Base-by-base conservation (phyloP, 2,888 invertebrate species). In the Synergus gifuensis region DNA sequence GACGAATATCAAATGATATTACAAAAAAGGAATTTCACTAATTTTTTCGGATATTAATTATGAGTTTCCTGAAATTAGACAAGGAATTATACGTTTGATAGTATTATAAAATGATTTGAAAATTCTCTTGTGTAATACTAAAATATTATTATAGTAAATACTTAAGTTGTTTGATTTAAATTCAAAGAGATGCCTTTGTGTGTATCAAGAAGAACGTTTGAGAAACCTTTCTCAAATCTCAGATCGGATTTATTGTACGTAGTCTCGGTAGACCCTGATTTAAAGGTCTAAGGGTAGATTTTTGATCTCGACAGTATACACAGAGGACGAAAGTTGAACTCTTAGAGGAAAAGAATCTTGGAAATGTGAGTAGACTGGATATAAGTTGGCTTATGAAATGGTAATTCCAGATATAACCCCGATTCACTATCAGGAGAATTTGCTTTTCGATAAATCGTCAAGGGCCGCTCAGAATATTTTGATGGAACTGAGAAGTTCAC, bases 351-450 rank as follows among this genome's bases (percentile, higher is more conserved):
- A 66, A 66, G 64, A 66, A 66, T 66, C 64, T 66, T 66, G 64
- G 40, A 42, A 49, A 69, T 69, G 46, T 69, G 18, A 69, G 67
- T 69, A 46, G 67, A 69, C 28, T 69, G 67, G 46, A 69, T 69
- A 46, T 69, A 69, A 69, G 22, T 69, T 69, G 42, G 67, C 67
- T 69, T 69, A 69, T 69, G 67, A 69, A 69, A 69, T 69, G 67
- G 67, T 69, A 69, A 69, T 49, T 69, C 46, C 22, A 46, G 46
- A 69, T 69, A 69, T 44, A 69, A 69, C 46, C 46, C 14, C 44
- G 22, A 69, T 40, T 42, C 46, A 46, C 22, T 18, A 46, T 28
- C 28, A 46, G 28, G 22, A 69, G 22, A 28, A 66, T n/a, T 66
- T 66, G 64, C 40, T 66, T 66, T 42, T 66, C 64, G 40, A 66